Evolutionary conservation across 1,140 invertebrate genomes (phyloP).

Genomic region (Zeugodacus cucurbitae): DNA sequence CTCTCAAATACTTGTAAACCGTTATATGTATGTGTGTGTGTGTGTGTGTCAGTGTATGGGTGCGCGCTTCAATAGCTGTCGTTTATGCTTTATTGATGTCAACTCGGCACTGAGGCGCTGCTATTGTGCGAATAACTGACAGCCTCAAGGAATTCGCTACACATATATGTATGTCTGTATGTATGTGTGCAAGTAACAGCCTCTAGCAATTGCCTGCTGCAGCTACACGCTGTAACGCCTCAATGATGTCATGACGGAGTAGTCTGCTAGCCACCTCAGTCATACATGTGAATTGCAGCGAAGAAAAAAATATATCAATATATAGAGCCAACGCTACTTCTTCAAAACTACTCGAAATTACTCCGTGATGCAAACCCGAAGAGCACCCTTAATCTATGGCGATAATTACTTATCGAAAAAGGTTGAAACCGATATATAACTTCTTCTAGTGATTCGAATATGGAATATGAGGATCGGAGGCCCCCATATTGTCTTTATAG

Average conservation of each 20-base stretch:
- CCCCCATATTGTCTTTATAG: no score
- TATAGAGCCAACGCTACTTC: no score
- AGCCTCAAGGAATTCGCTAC: not conserved
- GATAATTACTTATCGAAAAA: no score
- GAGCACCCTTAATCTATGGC: no score
- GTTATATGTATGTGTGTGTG: not conserved
- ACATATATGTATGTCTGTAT: not conserved
- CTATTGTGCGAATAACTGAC: not conserved
- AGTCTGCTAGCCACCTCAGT: not conserved
- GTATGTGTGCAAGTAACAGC: not conserved
- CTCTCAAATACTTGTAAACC: not conserved
- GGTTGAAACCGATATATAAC: no score
- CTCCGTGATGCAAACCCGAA: no score
- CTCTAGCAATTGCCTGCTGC: not conserved
- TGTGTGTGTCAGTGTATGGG: not conserved
- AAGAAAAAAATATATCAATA: no score
- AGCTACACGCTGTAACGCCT: not conserved
- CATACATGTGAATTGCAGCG: not conserved
- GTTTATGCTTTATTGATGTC: slow-evolving; percentile 13
- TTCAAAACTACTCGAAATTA: no score
- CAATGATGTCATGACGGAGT: not conserved
- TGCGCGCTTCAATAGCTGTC: slow-evolving; percentile 2
- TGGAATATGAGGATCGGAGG: no score
- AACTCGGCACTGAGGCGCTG: not conserved
- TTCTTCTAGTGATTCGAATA: no score